Evolutionary conservation across 1,140 invertebrate species (phyloP).

Genomic region (Drosophila insularis): DNA sequence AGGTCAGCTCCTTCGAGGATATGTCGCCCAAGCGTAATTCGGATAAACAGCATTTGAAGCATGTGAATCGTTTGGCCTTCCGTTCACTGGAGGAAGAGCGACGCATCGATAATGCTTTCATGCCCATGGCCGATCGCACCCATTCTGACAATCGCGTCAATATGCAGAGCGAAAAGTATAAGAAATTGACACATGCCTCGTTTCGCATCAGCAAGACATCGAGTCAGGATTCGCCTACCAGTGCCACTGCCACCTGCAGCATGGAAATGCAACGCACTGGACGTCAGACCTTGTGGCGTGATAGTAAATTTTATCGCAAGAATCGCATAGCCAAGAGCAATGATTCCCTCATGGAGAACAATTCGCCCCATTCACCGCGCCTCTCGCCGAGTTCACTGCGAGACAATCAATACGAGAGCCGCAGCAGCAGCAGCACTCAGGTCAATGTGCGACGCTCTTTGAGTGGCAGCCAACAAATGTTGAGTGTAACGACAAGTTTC

Average conservation of each 20-base stretch:
- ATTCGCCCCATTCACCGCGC: slow-evolving; percentile 64
- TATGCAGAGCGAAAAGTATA: slow-evolving; percentile 81
- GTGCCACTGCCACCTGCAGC: slow-evolving; percentile 37
- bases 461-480: slow-evolving; percentile 70
- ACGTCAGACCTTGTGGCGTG: slow-evolving; percentile 75
- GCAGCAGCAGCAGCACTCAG: slow-evolving; percentile 63
- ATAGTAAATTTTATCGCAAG: slow-evolving; percentile 81
- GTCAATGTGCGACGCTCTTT: slow-evolving; percentile 54
- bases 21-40: slow-evolving; percentile 69
- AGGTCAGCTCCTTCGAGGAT: slow-evolving; percentile 81
- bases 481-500: slow-evolving; percentile 76
- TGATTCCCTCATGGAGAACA: slow-evolving; percentile 75
- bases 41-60: slow-evolving; percentile 70
- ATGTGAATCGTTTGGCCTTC: slow-evolving; percentile 78
- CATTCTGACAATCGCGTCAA: slow-evolving; percentile 81
- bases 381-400: slow-evolving; percentile 73
- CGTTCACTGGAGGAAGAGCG: slow-evolving; percentile 81
- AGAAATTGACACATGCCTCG: slow-evolving; percentile 79
- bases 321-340: slow-evolving; percentile 82
- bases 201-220: slow-evolving; percentile 79
- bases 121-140: slow-evolving; percentile 79
- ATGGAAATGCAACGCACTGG: slow-evolving; percentile 69
- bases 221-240: slow-evolving; percentile 45
- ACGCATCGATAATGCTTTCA: slow-evolving; percentile 81
- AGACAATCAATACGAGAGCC: slow-evolving; percentile 76